Conservation (phyloP, 2,797 vertebrate genomes). For the Scolopax rusticola region DNA sequence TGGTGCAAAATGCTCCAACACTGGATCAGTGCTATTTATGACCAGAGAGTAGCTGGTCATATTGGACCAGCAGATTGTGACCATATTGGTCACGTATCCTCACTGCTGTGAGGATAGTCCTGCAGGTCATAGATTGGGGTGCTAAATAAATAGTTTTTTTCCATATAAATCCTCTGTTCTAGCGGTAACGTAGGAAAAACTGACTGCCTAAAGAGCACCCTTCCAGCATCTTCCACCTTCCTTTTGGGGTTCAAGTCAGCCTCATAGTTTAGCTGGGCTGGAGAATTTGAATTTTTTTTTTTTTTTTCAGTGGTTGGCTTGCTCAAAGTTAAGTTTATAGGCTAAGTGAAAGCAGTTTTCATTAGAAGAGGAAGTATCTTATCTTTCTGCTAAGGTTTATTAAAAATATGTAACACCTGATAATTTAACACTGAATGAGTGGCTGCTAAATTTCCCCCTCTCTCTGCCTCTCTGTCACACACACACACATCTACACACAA, state of each 20-base stretch:
- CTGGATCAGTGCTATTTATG: not conserved
- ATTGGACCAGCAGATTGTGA: no score
- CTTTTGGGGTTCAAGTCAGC: not conserved
- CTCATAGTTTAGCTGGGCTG: not conserved
- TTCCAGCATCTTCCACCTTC: not conserved
- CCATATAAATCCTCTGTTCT: not conserved
- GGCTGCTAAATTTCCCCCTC: constrained; percentile 35
- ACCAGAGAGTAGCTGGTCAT: not conserved
- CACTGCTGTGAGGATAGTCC: not conserved
- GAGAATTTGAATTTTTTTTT: not conserved
- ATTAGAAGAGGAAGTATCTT: constrained; percentile 1
- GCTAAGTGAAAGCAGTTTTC: not conserved
- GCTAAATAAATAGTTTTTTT: not conserved
- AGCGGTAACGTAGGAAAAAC: not conserved
- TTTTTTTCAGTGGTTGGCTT: not conserved
- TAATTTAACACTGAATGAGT: constrained; percentile 27
- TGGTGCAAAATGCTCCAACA: not conserved
- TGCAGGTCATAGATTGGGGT: not conserved
- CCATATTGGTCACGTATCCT: no score
- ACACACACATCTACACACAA: not conserved
- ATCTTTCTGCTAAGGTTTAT: constrained; percentile 36
- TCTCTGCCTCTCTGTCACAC: not conserved
- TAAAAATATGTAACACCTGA: constrained; percentile 67
- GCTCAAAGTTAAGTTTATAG: not conserved
- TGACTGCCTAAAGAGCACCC: not conserved